Evolutionary conservation across 92 coral and sea anemone genomes (phyloP).

Genomic region (Metridium senile): DNA sequence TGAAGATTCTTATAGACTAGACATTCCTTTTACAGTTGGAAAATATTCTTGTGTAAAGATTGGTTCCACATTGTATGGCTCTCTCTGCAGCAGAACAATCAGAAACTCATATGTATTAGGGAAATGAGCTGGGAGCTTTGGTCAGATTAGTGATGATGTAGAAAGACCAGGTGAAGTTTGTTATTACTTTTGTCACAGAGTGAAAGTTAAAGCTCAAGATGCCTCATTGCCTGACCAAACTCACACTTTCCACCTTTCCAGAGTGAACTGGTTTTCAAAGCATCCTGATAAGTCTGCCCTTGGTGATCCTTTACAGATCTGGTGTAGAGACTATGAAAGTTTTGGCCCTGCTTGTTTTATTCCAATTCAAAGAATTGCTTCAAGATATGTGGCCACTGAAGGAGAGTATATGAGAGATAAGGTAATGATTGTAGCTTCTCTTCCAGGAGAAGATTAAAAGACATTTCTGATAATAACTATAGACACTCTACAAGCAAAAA

Average conservation of each 20-base stretch:
- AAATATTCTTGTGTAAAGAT: slow-evolving; percentile 28
- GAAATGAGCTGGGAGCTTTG: slow-evolving; percentile 52
- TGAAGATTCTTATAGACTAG: slow-evolving; percentile 12
- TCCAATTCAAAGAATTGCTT: slow-evolving; percentile 30
- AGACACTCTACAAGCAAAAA: too few relatives aligned
- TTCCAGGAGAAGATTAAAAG: slow-evolving; percentile 34
- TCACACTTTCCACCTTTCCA: slow-evolving; percentile 44
- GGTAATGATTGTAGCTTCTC: slow-evolving; percentile 35
- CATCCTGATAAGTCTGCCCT: slow-evolving; percentile 20
- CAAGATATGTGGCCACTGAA: slow-evolving; percentile 33
- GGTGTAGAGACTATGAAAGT: slow-evolving; percentile 35
- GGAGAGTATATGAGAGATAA: slow-evolving; percentile 22
- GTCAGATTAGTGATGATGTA: slow-evolving; percentile 7
- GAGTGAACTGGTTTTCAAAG: slow-evolving; percentile 38
- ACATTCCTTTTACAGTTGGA: slow-evolving; percentile 47
- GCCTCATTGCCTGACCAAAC: slow-evolving; percentile 1
- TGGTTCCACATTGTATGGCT: slow-evolving; percentile 35
- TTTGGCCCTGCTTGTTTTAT: slow-evolving; percentile 50
- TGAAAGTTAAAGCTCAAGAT: slow-evolving; percentile 26
- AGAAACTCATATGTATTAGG: slow-evolving; percentile 55
- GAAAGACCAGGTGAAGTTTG: slow-evolving; percentile 38
- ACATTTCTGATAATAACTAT: too few relatives aligned
- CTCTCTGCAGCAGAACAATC: slow-evolving; percentile 36
- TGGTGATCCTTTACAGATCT: slow-evolving; percentile 30
- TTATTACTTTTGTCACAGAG: slow-evolving; percentile 41